Base-by-base conservation (phyloP, 2,888 invertebrate genomes). In the Drepanosiphum platanoidis region DNA sequence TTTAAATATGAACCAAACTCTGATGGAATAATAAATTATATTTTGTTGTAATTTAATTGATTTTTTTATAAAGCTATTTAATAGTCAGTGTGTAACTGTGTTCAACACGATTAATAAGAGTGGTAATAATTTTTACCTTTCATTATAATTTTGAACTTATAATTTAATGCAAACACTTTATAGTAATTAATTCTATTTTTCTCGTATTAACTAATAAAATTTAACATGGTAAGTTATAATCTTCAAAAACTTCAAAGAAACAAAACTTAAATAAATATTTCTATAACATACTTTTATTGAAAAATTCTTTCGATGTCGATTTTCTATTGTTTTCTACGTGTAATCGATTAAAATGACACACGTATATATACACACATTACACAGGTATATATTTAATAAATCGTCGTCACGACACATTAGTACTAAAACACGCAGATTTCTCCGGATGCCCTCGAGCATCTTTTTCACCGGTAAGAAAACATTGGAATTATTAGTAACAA, bases 391-490 rank as follows among this genome's bases (percentile, higher is more conserved):
- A 27, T 27, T 70, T 22, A 70, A 71, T 71, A 71, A 68, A 58
- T 58, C 7, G 4, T 36, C 27, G 42, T 68, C 66, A 36, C 46
- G 68, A 70, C 22, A n/a, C 46, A 64, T 78, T 46, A 46, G 8
- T 58, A 75, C n/a, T 34, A 15, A 79, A 71, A 32, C 52, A 32
- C 18, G 36, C 58, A 61, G 81, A 71, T 71, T 81, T 81, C 58
- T 58, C 39, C 39, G 22, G 30, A 70, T 68, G 36, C 8, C 52
- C 58, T 39, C 13, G 22, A 81, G 58, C 18, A 58, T 39, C 1
- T 34, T 68, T 68, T 64, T 58, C 8, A 1, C 5, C 34, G 9
- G 34, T 46, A 27, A 70, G 13, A 71, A 81, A 39, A 58, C 15
- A 18, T 46, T 15, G 1, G 1, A 78, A 78, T 61, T 11, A 61